A percentile compares a stretch with the other conserved stretches of the same genome.
phyloP scores from a whole-genome alignment of 2,797 vertebrate species.

The Austrolebias charrua region DNA sequence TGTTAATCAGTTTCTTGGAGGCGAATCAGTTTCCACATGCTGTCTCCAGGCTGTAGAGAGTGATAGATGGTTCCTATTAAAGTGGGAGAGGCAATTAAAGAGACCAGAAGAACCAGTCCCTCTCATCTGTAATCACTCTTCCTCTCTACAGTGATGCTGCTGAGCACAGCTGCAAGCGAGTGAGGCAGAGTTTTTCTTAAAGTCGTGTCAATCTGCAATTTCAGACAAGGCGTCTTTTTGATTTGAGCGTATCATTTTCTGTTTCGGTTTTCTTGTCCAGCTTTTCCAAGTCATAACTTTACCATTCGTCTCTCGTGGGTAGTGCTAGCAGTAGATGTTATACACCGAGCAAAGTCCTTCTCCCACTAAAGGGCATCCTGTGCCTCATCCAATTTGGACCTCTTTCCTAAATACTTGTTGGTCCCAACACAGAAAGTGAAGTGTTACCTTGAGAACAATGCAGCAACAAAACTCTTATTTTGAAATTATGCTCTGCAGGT shows the following conservation, averaged over 20 bases:
- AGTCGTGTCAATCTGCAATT: constrained; percentile 1
- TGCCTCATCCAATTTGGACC: constrained; percentile 6
- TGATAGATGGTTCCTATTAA: constrained; percentile 74
- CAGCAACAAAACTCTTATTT: constrained; percentile 34
- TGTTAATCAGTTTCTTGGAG: constrained; percentile 34
- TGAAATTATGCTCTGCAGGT: constrained; percentile 12
- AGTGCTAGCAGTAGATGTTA: background rate
- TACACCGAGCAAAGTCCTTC: constrained; percentile 14
- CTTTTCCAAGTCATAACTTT: constrained; percentile 18
- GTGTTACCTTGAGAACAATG: constrained; percentile 55
- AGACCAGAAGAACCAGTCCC: constrained; percentile 42
- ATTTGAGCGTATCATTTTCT: background rate
- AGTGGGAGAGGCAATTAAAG: constrained; percentile 68
- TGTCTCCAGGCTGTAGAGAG: constrained; percentile 44
- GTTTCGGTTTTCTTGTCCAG: too few species aligned
- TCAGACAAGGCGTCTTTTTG: background rate
- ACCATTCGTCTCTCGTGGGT: constrained; percentile 4
- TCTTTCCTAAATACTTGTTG: constrained; percentile 19
- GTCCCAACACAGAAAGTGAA: background rate
- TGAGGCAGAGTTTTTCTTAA: constrained; percentile 2
- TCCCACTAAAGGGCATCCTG: constrained; percentile 5
- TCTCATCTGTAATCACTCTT: constrained; percentile 57
- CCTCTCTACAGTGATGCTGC: constrained; percentile 19
- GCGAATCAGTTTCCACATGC: constrained; percentile 39
- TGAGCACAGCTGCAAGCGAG: constrained; percentile 6